Percentiles rank a stretch among this genome's conserved stretches.
These are phyloP conservation scores for Ctenosaura bakeri DNA, from an alignment of 2,797 vertebrate species.

Conservation along the genomic window DNA sequence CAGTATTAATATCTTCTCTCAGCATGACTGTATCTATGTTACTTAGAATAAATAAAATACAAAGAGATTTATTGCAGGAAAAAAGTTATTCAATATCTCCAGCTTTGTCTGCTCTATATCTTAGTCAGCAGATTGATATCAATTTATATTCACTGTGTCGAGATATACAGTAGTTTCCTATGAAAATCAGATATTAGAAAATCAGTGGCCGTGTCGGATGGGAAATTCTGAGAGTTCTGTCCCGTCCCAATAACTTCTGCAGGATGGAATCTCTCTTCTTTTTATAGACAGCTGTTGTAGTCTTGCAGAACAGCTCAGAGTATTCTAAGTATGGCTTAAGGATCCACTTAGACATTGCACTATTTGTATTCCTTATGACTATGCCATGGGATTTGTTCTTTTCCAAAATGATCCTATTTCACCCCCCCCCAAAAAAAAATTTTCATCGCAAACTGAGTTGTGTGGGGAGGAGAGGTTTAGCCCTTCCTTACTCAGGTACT, in stretches of 20 bases:
- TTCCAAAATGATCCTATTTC: not conserved
- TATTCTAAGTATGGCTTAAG: not conserved
- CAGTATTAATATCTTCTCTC: not conserved
- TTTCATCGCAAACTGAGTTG: too few species aligned
- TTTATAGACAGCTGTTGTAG: not conserved
- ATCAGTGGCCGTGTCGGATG: not conserved
- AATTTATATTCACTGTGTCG: not conserved
- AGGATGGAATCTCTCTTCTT: not conserved
- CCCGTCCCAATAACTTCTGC: not conserved
- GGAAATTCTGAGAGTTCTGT: too few species aligned
- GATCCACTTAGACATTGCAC: not conserved
- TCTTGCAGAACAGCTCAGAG: not conserved
- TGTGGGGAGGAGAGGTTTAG: not conserved
- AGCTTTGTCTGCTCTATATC: not conserved
- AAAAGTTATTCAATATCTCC: not conserved
- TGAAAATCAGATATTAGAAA: not conserved
- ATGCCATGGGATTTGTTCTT: not conserved
- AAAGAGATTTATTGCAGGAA: not conserved
- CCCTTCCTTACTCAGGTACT: not conserved
- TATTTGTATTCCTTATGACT: not conserved
- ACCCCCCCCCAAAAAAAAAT: too few species aligned
- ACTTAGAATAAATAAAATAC: slow-evolving; percentile 21
- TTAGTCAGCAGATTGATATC: slow-evolving; percentile 6
- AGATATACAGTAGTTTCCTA: slow-evolving; percentile 9
- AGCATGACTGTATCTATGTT: not conserved